Evolutionary conservation across 2,888 invertebrate genomes (phyloP).

Genomic region (Phlogophora meticulosa): DNA sequence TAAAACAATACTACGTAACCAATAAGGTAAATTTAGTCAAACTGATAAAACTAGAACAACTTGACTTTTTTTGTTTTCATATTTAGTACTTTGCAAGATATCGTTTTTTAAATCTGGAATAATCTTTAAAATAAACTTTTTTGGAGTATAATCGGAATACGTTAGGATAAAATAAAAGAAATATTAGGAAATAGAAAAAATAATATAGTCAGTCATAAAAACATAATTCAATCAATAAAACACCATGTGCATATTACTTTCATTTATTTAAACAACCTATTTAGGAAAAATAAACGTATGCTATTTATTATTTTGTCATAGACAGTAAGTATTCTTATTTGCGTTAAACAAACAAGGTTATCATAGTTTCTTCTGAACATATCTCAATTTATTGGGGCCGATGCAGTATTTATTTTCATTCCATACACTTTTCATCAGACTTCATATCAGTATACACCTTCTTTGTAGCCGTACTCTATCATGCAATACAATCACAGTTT

Average conservation of each 20-base stretch:
- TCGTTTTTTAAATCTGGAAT: neutral
- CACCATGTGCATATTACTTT: neutral
- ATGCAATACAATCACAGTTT: neutral
- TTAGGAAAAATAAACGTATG: constrained; percentile 10
- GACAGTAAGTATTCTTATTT: neutral
- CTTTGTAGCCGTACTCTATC: neutral
- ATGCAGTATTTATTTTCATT: neutral
- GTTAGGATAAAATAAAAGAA: neutral
- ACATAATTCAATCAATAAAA: constrained; percentile 25
- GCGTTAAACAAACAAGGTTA: neutral
- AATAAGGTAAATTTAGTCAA: neutral
- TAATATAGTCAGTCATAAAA: constrained; percentile 11
- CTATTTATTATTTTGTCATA: too few relatives aligned
- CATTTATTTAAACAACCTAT: constrained; percentile 13
- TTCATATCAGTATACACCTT: neutral
- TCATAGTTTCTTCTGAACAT: neutral
- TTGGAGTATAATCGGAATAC: neutral
- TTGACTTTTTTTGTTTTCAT: neutral
- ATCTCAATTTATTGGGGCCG: neutral
- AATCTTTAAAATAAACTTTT: neutral
- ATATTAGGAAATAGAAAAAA: neutral
- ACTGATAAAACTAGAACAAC: neutral
- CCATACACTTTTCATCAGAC: neutral
- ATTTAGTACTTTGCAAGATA: neutral
- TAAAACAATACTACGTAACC: neutral